These are phyloP conservation scores for Amphipoea oculea DNA, from an alignment of 2,888 invertebrate species.

Conservation along the genomic window DNA sequence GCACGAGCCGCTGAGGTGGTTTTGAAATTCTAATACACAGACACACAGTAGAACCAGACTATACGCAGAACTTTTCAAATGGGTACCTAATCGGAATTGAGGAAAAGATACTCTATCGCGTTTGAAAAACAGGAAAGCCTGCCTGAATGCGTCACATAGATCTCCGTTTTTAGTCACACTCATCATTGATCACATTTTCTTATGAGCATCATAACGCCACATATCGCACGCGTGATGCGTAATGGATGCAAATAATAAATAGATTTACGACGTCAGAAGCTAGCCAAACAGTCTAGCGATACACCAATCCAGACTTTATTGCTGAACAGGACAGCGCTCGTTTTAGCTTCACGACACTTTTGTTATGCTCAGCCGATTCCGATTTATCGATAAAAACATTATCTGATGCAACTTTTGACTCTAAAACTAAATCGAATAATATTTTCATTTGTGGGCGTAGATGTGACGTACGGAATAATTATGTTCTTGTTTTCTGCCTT, in stretches of 20 bases:
- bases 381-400: slow-evolving; percentile 51
- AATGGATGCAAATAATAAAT: slow-evolving; percentile 51
- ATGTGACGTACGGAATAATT: slow-evolving; percentile 37
- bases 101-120: neutral
- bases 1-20: slow-evolving; percentile 9
- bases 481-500: slow-evolving; percentile 46
- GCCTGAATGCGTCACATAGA: slow-evolving; percentile 15
- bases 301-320: slow-evolving; percentile 57
- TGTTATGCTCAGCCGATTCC: slow-evolving; percentile 42
- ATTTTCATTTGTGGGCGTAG: slow-evolving; percentile 38
- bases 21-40: neutral
- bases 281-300: slow-evolving; percentile 40
- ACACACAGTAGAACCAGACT: neutral
- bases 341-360: slow-evolving; percentile 50
- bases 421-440: slow-evolving; percentile 47
- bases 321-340: slow-evolving; percentile 34
- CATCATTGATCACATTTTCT: slow-evolving; percentile 36
- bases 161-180: slow-evolving; percentile 12
- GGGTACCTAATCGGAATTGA: neutral
- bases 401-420: slow-evolving; percentile 58
- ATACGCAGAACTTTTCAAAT: neutral
- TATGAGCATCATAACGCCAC: slow-evolving; percentile 31
- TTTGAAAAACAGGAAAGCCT: slow-evolving; percentile 7
- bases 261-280: slow-evolving; percentile 48
- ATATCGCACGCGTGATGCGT: slow-evolving; percentile 34